phyloP scores from a whole-genome alignment of 2,797 vertebrate genomes.

The Leptatherina wallacei region DNA sequence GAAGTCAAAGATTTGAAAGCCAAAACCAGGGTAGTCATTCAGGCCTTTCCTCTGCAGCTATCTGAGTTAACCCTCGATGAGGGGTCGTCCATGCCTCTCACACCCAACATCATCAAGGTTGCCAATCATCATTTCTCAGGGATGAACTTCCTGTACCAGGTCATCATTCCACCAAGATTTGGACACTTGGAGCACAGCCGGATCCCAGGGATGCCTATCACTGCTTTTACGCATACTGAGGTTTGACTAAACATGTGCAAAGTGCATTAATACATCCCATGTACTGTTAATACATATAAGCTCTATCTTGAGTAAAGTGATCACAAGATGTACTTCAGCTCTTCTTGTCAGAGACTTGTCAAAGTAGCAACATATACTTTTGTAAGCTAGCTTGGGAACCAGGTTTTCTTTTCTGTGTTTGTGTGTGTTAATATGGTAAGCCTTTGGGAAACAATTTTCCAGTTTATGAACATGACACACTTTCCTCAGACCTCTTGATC shows the following conservation, averaged over 20 bases:
- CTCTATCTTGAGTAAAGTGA: background rate
- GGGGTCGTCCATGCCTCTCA: conserved; percentile 83
- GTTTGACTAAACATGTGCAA: conserved; percentile 63
- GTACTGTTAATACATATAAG: background rate
- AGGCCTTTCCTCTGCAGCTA: conserved; percentile 59
- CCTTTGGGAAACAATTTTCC: background rate
- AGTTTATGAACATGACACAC: no score
- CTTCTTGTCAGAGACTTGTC: background rate
- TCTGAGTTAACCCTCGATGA: conserved; percentile 88
- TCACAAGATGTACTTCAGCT: background rate
- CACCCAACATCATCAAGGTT: conserved; percentile 84
- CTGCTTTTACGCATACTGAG: conserved; percentile 89
- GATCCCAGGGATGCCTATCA: conserved; percentile 84
- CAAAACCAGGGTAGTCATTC: background rate
- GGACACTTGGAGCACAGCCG: conserved; percentile 86
- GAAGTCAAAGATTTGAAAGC: background rate
- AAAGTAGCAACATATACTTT: background rate
- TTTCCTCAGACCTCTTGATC: no score
- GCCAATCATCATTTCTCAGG: conserved; percentile 84
- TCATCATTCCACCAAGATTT: conserved; percentile 83
- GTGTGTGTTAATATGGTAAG: background rate
- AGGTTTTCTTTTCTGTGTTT: background rate
- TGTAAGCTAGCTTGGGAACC: background rate
- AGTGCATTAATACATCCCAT: background rate
- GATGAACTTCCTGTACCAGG: conserved; percentile 87